Evolutionary conservation across 1,140 invertebrate genomes (phyloP).

Genomic region (Prorops nasuta): DNA sequence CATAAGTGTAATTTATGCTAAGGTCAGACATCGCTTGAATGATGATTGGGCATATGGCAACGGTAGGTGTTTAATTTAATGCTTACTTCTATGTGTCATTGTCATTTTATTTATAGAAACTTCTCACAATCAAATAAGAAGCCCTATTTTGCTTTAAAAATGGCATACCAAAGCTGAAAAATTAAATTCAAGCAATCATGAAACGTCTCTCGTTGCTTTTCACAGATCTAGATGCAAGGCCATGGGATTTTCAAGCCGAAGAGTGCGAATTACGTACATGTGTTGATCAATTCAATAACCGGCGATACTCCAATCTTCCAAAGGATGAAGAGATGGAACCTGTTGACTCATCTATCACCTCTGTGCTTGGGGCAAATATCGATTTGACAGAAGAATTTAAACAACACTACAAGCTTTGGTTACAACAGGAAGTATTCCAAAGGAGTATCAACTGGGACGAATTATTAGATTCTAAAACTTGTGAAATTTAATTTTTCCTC

Average conservation of each 20-base stretch:
- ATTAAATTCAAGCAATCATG: too few species aligned
- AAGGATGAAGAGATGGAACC: conserved; percentile 73
- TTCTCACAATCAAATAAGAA: too few species aligned
- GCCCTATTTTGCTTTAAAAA: too few species aligned
- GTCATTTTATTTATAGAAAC: too few species aligned
- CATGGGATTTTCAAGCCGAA: conserved; percentile 99
- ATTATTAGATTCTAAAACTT: conserved; percentile 44
- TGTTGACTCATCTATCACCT: conserved; percentile 81
- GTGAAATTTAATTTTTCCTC: conserved; percentile 38
- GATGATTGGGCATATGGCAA: conserved; percentile 99
- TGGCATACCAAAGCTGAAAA: too few species aligned
- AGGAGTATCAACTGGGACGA: conserved; percentile 77
- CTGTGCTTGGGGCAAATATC: conserved; percentile 73
- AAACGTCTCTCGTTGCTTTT: conserved; percentile 1
- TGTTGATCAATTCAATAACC: conserved; percentile 93
- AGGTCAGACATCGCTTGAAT: conserved; percentile 91
- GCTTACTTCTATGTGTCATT: not conserved
- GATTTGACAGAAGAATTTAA: conserved; percentile 95
- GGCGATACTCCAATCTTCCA: conserved; percentile 72
- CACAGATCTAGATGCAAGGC: conserved; percentile 89
- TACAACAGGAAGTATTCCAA: conserved; percentile 95
- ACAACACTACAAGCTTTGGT: conserved; percentile 93
- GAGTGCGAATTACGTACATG: conserved; percentile 91
- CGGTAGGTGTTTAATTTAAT: conserved; percentile 55
- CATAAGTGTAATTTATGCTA: conserved; percentile 98